Conservation (phyloP, 2,113 vertebrate genomes). For the Perognathus longimembris region DNA sequence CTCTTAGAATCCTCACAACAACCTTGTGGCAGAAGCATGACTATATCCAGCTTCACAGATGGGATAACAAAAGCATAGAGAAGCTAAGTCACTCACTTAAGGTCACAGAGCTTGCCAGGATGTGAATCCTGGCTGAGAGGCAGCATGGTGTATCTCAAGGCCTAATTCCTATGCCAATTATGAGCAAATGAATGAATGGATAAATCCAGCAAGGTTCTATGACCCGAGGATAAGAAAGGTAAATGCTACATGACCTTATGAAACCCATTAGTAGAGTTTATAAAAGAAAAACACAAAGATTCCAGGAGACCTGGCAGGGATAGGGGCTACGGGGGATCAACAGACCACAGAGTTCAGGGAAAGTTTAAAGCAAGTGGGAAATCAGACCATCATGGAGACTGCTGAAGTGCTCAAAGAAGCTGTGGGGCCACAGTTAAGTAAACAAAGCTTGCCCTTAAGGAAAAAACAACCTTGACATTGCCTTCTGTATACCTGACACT, state of each 20-base stretch:
- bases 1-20: neutral
- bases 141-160: neutral
- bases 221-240: neutral
- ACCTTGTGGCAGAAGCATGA: neutral
- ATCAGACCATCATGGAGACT: conserved; percentile 24
- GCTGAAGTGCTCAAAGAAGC: neutral
- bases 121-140: neutral
- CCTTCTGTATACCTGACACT: neutral
- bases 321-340: neutral
- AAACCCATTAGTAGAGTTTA: conserved; percentile 27
- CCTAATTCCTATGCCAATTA: neutral
- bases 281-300: conserved; percentile 57
- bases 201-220: neutral
- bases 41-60: neutral
- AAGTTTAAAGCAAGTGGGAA: conserved; percentile 49
- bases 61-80: neutral
- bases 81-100: neutral
- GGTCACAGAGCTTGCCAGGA: neutral
- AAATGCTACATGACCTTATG: conserved; percentile 36
- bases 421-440: neutral
- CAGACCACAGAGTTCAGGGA: conserved; percentile 52
- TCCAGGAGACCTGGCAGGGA: conserved; percentile 40
- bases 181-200: neutral
- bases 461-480: neutral
- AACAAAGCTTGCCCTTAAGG: neutral